Evolutionary conservation across 1,140 invertebrate genomes (phyloP).

Genomic region (Drosophila pseudoobscura): DNA sequence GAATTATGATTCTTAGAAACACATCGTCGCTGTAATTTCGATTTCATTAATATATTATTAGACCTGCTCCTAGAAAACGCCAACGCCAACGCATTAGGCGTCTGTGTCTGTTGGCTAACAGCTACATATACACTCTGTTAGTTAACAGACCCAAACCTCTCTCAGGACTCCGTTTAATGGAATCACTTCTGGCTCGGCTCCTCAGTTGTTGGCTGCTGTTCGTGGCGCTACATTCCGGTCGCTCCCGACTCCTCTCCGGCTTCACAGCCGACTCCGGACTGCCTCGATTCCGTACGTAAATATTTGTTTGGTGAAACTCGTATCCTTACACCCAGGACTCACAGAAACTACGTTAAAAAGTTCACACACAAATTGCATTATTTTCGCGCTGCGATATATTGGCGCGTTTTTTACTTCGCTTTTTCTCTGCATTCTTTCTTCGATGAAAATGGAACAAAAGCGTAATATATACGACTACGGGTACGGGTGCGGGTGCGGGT

Average conservation of each 20-base stretch:
- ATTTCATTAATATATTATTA: conserved; percentile 46
- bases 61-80: background rate
- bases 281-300: conserved; percentile 60
- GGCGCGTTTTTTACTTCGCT: conserved; percentile 58
- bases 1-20: conserved; percentile 2
- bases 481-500: too few species aligned
- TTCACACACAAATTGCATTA: conserved; percentile 81
- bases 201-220: conserved; percentile 45
- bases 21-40: conserved; percentile 34
- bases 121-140: background rate
- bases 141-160: background rate
- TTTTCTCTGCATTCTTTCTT: conserved; percentile 31
- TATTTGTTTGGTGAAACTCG: conserved; percentile 69
- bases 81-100: conserved; percentile 9
- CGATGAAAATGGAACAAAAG: conserved; percentile 40
- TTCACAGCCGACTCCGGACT: background rate
- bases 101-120: conserved; percentile 37
- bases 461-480: conserved; percentile 44
- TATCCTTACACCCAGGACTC: conserved; percentile 23
- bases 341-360: conserved; percentile 74
- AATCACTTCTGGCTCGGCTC: conserved; percentile 22
- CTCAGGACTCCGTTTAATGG: conserved; percentile 31
- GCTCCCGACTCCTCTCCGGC: background rate
- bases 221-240: conserved; percentile 30
- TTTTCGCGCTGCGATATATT: conserved; percentile 72